These are phyloP conservation scores for Phrixothrix hirtus DNA, from an alignment of 2,888 invertebrate genomes.

Conservation along the genomic window DNA sequence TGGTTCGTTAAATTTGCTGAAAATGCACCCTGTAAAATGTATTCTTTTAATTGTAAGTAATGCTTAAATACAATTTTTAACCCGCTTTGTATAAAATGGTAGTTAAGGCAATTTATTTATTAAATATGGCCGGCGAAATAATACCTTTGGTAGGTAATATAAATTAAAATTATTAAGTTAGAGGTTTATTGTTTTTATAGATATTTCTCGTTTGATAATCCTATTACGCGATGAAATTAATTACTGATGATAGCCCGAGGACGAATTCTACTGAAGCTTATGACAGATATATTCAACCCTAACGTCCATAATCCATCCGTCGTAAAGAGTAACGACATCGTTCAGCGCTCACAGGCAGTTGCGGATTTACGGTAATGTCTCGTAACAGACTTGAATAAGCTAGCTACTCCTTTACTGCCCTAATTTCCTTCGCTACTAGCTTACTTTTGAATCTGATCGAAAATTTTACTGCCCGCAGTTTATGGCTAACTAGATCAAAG, in stretches of 20 bases:
- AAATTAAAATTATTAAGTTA: too few relatives aligned
- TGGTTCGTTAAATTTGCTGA: constrained; percentile 19
- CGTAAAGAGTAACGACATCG: constrained; percentile 52
- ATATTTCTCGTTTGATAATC: constrained; percentile 2
- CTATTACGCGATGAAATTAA: constrained; percentile 18
- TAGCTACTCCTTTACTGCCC: constrained; percentile 42
- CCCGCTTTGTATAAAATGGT: too few relatives aligned
- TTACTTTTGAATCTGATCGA: constrained; percentile 23
- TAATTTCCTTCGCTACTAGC: constrained; percentile 37
- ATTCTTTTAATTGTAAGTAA: constrained; percentile 15
- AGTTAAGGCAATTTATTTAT: too few relatives aligned
- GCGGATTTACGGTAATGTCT: constrained; percentile 50
- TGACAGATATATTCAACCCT: constrained; percentile 30
- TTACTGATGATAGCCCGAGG: constrained; percentile 14
- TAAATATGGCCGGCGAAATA: too few relatives aligned
- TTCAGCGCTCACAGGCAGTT: constrained; percentile 48
- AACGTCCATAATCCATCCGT: constrained; percentile 43
- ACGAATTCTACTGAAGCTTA: constrained; percentile 16
- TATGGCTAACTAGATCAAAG: constrained; percentile 20
- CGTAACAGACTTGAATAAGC: constrained; percentile 48
- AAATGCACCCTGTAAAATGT: constrained; percentile 8
- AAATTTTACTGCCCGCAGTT: constrained; percentile 14
- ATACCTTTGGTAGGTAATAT: too few relatives aligned
- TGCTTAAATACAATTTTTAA: too few relatives aligned
- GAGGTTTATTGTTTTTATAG: too few relatives aligned